Evolutionary conservation across 2,888 invertebrate species (phyloP).

Genomic region (Hoplodrina blanda): DNA sequence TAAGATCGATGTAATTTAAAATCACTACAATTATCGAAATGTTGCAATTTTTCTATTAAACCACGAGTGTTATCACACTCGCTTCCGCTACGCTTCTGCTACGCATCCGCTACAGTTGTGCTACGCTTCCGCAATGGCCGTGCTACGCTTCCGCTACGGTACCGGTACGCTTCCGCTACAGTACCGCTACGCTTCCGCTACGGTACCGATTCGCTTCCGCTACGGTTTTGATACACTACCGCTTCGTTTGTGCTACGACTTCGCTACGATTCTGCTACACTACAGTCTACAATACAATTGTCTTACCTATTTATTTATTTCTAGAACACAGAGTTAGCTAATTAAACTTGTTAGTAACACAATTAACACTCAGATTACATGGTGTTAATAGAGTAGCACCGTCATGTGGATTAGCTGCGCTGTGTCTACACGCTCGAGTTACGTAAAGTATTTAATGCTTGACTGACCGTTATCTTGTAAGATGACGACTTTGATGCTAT

Average conservation of each 20-base stretch:
- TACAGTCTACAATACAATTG: not conserved
- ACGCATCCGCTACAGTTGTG: too few species aligned
- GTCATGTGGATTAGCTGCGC: constrained; percentile 39
- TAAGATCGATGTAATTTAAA: too few species aligned
- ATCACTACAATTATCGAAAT: too few species aligned
- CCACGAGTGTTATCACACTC: too few species aligned
- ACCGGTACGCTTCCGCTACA: not conserved
- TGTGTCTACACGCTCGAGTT: constrained; percentile 32
- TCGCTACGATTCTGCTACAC: not conserved
- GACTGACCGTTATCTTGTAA: constrained; percentile 33
- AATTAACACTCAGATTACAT: constrained; percentile 37
- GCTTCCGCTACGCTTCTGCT: too few species aligned
- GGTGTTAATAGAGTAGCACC: constrained; percentile 13
- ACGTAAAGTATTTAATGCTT: constrained; percentile 37
- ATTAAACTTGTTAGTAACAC: constrained; percentile 41
- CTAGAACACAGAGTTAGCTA: constrained; percentile 13
- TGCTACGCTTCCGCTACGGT: not conserved
- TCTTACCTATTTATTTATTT: not conserved
- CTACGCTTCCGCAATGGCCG: too few species aligned
- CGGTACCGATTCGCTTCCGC: not conserved
- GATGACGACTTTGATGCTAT: constrained; percentile 6
- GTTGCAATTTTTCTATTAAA: too few species aligned
- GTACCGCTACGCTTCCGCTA: too few species aligned
- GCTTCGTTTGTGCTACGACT: not conserved
- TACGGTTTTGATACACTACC: not conserved